Evolutionary conservation across 2,113 vertebrate species (phyloP).

Genomic region (Cyanoramphus novaezelandiae): DNA sequence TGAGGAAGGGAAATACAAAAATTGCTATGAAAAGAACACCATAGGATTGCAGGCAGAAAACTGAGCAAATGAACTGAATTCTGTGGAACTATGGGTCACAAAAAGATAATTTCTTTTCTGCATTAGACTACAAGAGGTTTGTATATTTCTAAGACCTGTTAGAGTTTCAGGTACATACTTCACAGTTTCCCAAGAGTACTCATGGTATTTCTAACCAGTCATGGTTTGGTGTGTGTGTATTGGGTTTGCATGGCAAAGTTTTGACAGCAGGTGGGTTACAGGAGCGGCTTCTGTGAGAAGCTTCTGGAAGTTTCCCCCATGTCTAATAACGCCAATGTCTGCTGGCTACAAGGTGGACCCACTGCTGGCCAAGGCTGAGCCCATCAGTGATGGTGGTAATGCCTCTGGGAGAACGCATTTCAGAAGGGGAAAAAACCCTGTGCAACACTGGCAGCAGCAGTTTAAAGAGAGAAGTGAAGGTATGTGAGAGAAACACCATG

Average conservation of each 20-base stretch:
- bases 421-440: fast-evolving
- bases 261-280: neutral
- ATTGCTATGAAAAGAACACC: neutral
- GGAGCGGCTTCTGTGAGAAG: neutral
- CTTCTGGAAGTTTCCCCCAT: neutral
- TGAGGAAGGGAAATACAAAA: neutral
- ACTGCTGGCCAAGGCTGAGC: neutral
- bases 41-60: neutral
- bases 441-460: too few species aligned
- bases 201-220: neutral
- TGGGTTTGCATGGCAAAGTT: neutral
- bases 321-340: neutral
- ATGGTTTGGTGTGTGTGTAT: neutral
- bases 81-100: neutral
- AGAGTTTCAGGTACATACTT: neutral
- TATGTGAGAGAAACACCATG: neutral
- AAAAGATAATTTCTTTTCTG: neutral
- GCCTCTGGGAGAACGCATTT: neutral
- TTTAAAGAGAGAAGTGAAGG: neutral
- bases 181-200: neutral
- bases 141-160: neutral
- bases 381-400: neutral
- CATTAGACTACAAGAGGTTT: neutral
- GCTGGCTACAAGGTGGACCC: neutral
- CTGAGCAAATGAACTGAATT: neutral